phyloP scores from a whole-genome alignment of 2,113 vertebrate genomes.

The Tachysurus fulvidraco region DNA sequence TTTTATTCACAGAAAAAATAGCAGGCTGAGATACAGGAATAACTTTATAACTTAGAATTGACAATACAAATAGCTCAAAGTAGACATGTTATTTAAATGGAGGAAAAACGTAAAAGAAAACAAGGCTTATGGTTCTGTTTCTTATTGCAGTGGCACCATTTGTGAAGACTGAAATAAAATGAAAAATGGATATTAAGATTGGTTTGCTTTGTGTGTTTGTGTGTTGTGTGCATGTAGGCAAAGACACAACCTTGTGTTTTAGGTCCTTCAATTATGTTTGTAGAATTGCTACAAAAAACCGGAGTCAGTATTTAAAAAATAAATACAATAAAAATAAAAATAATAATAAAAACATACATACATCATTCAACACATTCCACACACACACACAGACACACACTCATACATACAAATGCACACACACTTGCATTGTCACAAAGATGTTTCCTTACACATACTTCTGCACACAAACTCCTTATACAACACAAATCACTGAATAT shows the following conservation, averaged over 20 bases:
- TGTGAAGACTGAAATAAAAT: background rate
- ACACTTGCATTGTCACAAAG: background rate
- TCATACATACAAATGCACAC: background rate
- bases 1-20: conserved; percentile 27
- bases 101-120: background rate
- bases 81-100: background rate
- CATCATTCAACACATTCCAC: conserved; percentile 2
- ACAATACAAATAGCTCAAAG: background rate
- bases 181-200: conserved; percentile 1
- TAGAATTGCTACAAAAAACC: conserved; percentile 50
- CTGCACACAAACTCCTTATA: background rate
- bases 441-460: background rate
- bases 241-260: conserved; percentile 22
- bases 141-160: background rate
- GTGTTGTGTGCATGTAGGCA: conserved; percentile 4
- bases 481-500: background rate
- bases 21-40: background rate
- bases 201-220: background rate
- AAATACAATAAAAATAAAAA: background rate
- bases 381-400: background rate
- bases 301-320: conserved; percentile 42
- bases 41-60: background rate
- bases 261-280: conserved; percentile 46
- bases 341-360: conserved; percentile 2
- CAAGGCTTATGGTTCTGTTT: background rate